These are phyloP conservation scores for Noctua janthe DNA, from an alignment of 2,888 invertebrate genomes.

Conservation along the genomic window DNA sequence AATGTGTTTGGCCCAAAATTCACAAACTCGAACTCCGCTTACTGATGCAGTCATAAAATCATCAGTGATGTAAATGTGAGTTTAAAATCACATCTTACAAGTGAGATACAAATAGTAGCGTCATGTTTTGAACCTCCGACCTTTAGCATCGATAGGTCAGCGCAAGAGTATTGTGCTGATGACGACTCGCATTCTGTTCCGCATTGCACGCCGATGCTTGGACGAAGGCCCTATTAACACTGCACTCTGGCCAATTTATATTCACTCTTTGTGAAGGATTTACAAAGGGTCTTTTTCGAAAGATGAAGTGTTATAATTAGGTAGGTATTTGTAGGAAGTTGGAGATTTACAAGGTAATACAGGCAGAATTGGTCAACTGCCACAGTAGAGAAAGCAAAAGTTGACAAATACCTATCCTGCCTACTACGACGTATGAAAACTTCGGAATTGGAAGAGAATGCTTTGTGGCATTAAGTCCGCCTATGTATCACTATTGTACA, in stretches of 20 bases:
- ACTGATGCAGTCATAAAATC: neutral
- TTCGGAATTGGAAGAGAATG: neutral
- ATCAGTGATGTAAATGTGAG: slow-evolving; percentile 1
- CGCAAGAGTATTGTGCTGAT: slow-evolving; percentile 63
- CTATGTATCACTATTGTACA: no score
- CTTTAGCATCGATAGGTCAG: slow-evolving; percentile 72
- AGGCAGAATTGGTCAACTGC: neutral
- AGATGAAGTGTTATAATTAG: slow-evolving; percentile 11
- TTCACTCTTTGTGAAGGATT: slow-evolving; percentile 12
- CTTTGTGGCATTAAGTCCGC: no score
- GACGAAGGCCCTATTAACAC: slow-evolving; percentile 35
- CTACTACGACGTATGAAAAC: neutral
- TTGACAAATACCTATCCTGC: neutral
- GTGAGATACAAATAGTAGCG: slow-evolving; percentile 53
- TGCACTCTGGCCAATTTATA: slow-evolving; percentile 38
- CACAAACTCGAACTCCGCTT: neutral
- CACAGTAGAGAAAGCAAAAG: neutral
- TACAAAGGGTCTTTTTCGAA: slow-evolving; percentile 8
- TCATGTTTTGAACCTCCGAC: slow-evolving; percentile 64
- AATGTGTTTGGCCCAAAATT: neutral
- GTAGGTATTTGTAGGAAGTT: slow-evolving; percentile 4
- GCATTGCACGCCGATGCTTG: slow-evolving; percentile 57
- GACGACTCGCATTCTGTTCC: slow-evolving; percentile 65
- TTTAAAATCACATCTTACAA: neutral
- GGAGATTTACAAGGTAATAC: neutral